Evolutionary conservation across 2,113 vertebrate genomes (phyloP).

Genomic region (Tetraodon nigroviridis): DNA sequence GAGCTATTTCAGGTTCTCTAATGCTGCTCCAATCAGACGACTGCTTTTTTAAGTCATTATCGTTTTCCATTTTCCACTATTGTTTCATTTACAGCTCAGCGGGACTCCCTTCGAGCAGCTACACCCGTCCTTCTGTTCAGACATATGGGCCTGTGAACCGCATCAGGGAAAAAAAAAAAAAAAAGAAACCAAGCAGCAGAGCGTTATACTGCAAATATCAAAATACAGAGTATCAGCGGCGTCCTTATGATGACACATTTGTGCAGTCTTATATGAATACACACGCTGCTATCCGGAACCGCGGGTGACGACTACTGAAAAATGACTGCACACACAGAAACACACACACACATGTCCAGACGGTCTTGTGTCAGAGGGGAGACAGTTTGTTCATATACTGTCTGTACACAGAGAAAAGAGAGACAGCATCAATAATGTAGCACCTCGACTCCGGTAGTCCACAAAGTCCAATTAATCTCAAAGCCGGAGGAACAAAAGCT

Average conservation of each 20-base stretch:
- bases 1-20: conserved; percentile 35
- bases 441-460: conserved; percentile 68
- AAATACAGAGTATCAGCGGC: background rate
- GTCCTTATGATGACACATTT: conserved; percentile 19
- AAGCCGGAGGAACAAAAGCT: conserved; percentile 73
- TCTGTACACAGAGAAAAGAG: conserved; percentile 62
- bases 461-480: conserved; percentile 80
- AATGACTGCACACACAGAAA: conserved; percentile 21
- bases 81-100: conserved; percentile 73
- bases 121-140: conserved; percentile 56
- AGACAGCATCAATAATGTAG: conserved; percentile 77
- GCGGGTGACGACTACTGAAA: background rate
- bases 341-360: conserved; percentile 6
- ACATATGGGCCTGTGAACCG: conserved; percentile 54
- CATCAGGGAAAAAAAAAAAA: conserved; percentile 15
- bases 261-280: conserved; percentile 10
- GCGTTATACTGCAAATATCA: conserved; percentile 33
- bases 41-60: conserved; percentile 59
- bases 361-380: conserved; percentile 59
- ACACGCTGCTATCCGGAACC: conserved; percentile 27
- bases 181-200: background rate
- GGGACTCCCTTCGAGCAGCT: conserved; percentile 45
- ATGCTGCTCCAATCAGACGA: conserved; percentile 50
- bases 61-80: conserved; percentile 46
- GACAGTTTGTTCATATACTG: conserved; percentile 65